Percentiles rank a stretch among this genome's conserved stretches.
These are phyloP conservation scores for Orthosia gracilis DNA, from an alignment of 2,888 invertebrate genomes.

Conservation along the genomic window DNA sequence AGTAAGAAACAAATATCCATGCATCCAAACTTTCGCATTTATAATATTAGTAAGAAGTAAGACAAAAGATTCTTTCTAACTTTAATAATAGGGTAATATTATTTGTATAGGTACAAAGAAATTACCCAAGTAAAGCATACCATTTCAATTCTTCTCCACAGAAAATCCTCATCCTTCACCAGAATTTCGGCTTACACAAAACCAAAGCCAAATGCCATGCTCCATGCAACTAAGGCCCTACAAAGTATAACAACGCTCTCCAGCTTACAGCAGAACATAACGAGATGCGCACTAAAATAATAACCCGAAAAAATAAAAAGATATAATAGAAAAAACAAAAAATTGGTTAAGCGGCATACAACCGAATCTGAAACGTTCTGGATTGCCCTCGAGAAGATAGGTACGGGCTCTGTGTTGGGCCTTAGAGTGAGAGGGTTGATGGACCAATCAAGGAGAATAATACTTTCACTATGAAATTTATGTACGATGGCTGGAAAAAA, in stretches of 20 bases:
- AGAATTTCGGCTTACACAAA: constrained; percentile 20
- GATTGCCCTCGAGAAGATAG: constrained; percentile 88
- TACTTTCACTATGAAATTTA: neutral
- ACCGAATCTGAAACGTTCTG: constrained; percentile 86
- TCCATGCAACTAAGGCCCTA: constrained; percentile 71
- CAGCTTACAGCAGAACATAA: constrained; percentile 73
- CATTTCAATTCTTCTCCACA: constrained; percentile 7
- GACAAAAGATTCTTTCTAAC: too few species aligned
- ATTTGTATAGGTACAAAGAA: too few species aligned
- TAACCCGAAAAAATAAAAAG: constrained; percentile 76
- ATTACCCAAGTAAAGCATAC: too few species aligned
- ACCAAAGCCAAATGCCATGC: constrained; percentile 51
- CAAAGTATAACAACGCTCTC: constrained; percentile 74
- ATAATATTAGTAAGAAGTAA: too few species aligned
- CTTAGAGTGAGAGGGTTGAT: constrained; percentile 65
- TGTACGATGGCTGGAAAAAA: neutral
- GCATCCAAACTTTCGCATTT: too few species aligned
- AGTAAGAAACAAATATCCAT: too few species aligned
- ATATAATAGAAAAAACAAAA: constrained; percentile 76
- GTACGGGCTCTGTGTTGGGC: constrained; percentile 76
- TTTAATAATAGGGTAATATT: too few species aligned
- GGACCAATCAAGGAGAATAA: neutral
- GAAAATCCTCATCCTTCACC: neutral
- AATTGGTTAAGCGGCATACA: constrained; percentile 86
- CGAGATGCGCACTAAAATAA: constrained; percentile 84